Base-by-base conservation (phyloP, 2,888 invertebrate genomes). In the Andricus curvator region DNA sequence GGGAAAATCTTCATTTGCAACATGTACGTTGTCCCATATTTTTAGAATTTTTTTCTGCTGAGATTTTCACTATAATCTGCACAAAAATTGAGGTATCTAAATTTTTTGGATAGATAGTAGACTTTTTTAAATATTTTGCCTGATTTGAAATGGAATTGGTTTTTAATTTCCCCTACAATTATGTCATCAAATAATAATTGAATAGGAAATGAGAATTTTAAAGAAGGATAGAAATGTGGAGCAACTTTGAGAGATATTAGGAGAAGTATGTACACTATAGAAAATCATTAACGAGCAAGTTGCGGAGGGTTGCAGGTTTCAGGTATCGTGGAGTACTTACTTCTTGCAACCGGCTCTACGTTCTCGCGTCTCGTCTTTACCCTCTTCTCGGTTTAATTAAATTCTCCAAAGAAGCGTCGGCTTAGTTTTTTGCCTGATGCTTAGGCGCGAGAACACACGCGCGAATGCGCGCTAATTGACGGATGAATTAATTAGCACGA, bases 401-500 rank as follows among this genome's bases (percentile, higher is more conserved):
- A 91, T 91, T 90, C 90, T 88, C 51, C 87, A 81, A 85, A 86
- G 87, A 86, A 87, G 85, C 85, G 81, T 82, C 83, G 86, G 86
- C 85, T 81, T 82, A 83, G 81, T 81, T 83, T 82, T 86, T 84
- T 85, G 81, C 81, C 81, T 82, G 82, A 83, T 82, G 80, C 84
- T 85, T 83, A 83, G 84, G 85, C 82, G 85, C 82, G 84, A 85
- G 80, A 78, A 74, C 83, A 81, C 84, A 84, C 84, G 85, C 83
- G 82, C 82, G 80, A 79, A 78, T 85, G 85, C 83, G 79, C 85
- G 79, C 88, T 90, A 91, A 91, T 91, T 91, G 90, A 91, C 89
- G 89, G 89, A 91, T 90, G 89, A 91, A 91, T 91, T 90, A 91
- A 91, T 91, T 90, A 90, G 86, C 82, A 82, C 81, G 87, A 87